These are phyloP conservation scores for Taeniopygia guttata DNA, from an alignment of 2,797 vertebrate genomes.

Conservation along the genomic window DNA sequence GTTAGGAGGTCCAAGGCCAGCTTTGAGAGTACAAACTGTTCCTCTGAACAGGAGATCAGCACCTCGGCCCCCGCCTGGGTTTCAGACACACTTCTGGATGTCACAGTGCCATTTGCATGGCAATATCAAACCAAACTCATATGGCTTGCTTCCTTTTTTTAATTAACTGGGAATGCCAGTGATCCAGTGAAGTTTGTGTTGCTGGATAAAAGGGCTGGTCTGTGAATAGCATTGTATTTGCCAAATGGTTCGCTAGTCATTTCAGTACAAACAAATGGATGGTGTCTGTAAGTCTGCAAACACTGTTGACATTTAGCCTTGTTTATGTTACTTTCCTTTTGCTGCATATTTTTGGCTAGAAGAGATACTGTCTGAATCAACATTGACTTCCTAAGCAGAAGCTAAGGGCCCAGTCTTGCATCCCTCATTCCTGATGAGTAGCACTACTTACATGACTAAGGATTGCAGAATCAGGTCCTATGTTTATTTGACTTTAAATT, in stretches of 20 bases:
- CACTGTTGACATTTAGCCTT: constrained; percentile 79
- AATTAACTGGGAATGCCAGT: constrained; percentile 71
- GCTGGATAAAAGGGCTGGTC: constrained; percentile 71
- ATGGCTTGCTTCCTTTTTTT: constrained; percentile 62
- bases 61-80: neutral
- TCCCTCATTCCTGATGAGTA: constrained; percentile 4
- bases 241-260: constrained; percentile 77
- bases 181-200: constrained; percentile 66
- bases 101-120: constrained; percentile 55
- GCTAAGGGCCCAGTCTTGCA: constrained; percentile 49
- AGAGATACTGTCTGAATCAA: constrained; percentile 74
- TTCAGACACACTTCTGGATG: constrained; percentile 37
- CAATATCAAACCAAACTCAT: constrained; percentile 63
- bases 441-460: constrained; percentile 52
- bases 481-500: constrained; percentile 25
- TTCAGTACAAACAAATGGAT: constrained; percentile 78
- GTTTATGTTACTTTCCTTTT: constrained; percentile 78
- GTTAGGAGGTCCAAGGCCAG: neutral
- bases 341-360: constrained; percentile 74
- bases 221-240: constrained; percentile 71
- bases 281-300: constrained; percentile 77
- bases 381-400: constrained; percentile 71
- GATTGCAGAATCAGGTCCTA: constrained; percentile 35
- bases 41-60: neutral
- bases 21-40: neutral